Conservation (phyloP, 2,113 vertebrate species). For the Rhabdornis inornatus region DNA sequence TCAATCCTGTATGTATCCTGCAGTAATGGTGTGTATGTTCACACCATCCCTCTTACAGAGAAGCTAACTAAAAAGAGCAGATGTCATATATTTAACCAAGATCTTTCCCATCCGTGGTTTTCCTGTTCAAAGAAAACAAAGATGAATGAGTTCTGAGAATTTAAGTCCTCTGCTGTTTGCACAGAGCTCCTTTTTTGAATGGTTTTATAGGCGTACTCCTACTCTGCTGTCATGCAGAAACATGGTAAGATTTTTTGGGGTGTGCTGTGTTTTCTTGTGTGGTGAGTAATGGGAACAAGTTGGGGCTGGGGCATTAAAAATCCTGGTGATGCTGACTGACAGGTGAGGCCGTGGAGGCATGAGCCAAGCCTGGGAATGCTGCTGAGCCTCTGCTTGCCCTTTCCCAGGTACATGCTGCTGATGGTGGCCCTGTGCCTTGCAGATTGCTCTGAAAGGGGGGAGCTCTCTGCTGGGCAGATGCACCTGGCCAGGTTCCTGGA, state of each 20-base stretch:
- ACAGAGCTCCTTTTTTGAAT: background rate
- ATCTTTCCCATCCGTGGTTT: background rate
- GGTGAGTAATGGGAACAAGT: background rate
- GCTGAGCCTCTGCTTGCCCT: background rate
- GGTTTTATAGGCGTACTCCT: background rate
- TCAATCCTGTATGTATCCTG: background rate
- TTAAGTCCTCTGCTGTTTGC: background rate
- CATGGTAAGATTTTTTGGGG: background rate
- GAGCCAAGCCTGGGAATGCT: background rate
- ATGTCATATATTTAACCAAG: background rate
- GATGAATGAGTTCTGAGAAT: background rate
- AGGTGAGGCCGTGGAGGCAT: background rate
- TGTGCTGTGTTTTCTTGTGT: background rate
- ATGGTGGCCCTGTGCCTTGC: background rate
- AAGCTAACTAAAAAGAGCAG: background rate
- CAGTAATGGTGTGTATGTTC: background rate
- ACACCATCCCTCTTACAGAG: background rate
- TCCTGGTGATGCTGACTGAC: background rate
- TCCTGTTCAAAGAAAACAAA: background rate
- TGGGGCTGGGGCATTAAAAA: background rate
- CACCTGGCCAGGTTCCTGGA: slow-evolving; percentile 90
- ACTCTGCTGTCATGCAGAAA: background rate
- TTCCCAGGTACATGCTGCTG: background rate
- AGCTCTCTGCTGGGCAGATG: slow-evolving; percentile 88
- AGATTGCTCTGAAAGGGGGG: slow-evolving; percentile 36